Percentiles rank a stretch among this genome's conserved stretches.
These are phyloP conservation scores for Polydrusus tereticollis DNA, from an alignment of 2,888 invertebrate genomes.

Conservation along the genomic window DNA sequence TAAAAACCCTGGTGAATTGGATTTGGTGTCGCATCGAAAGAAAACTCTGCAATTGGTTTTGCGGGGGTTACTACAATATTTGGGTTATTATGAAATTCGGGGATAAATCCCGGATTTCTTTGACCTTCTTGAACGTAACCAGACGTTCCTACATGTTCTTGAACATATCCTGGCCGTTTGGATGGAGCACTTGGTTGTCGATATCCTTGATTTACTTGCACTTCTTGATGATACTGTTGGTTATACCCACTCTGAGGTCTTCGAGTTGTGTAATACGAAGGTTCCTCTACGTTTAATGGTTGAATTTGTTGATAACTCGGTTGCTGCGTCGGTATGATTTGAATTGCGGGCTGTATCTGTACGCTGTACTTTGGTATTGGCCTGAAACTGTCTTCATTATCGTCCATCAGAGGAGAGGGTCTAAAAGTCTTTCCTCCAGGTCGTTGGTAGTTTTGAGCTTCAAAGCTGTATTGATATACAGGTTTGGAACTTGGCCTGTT, in stretches of 20 bases:
- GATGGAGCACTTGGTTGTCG: background rate
- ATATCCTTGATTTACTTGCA: constrained; percentile 15
- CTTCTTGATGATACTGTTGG: constrained; percentile 36
- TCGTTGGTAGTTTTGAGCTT: constrained; percentile 70
- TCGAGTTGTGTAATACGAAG: constrained; percentile 28
- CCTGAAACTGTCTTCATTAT: constrained; percentile 57
- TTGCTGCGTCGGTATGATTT: constrained; percentile 59
- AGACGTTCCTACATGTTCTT: background rate
- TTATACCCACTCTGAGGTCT: constrained; percentile 12
- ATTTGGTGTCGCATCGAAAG: constrained; percentile 64
- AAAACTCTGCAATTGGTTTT: constrained; percentile 59
- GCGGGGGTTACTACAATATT: constrained; percentile 53
- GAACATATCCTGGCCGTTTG: background rate
- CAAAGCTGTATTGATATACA: constrained; percentile 81
- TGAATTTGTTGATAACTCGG: constrained; percentile 46
- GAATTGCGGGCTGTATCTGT: constrained; percentile 64
- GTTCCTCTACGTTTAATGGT: constrained; percentile 40
- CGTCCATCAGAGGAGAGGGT: constrained; percentile 56
- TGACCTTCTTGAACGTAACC: constrained; percentile 7
- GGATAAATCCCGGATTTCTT: constrained; percentile 8
- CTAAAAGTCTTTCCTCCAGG: constrained; percentile 58
- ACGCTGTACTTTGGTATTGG: constrained; percentile 63
- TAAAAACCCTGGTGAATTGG: constrained; percentile 73
- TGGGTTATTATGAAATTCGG: constrained; percentile 21
- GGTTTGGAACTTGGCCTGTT: constrained; percentile 67